Percentiles rank a stretch among this genome's conserved stretches.
Evolutionary conservation across 2,113 vertebrate species (phyloP).

Genomic region (Sialia sialis): DNA sequence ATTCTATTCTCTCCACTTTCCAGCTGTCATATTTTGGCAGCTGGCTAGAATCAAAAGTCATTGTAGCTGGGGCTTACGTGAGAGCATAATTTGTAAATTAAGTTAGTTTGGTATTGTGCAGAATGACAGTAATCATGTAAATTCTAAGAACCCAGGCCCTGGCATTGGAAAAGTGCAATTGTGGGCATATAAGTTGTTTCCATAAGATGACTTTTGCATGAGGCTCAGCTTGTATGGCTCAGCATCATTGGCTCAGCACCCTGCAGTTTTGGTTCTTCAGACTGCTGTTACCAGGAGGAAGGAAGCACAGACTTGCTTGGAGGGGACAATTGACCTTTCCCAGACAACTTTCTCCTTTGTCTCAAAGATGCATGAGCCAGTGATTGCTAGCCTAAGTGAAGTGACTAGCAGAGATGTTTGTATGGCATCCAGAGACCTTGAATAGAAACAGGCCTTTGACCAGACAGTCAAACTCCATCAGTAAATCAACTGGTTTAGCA

Average conservation of each 20-base stretch:
- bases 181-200: not conserved
- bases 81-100: not conserved
- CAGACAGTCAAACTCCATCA: not conserved
- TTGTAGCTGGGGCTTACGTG: not conserved
- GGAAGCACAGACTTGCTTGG: not conserved
- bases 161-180: not conserved
- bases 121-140: not conserved
- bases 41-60: not conserved
- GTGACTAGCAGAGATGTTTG: not conserved
- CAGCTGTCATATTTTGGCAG: slow-evolving; percentile 15
- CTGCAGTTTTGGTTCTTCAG: not conserved
- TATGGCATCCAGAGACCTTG: not conserved
- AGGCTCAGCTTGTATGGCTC: not conserved
- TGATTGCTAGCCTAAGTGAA: not conserved
- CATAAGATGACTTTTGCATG: not conserved
- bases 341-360: not conserved
- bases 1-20: not conserved
- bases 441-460: not conserved
- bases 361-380: not conserved
- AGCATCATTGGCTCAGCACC: not conserved
- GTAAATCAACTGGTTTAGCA: not conserved
- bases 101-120: not conserved
- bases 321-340: not conserved
- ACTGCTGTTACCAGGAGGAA: not conserved
- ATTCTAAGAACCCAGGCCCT: not conserved